phyloP scores from a whole-genome alignment of 2,888 invertebrate genomes.

The Drosophila atripex region DNA sequence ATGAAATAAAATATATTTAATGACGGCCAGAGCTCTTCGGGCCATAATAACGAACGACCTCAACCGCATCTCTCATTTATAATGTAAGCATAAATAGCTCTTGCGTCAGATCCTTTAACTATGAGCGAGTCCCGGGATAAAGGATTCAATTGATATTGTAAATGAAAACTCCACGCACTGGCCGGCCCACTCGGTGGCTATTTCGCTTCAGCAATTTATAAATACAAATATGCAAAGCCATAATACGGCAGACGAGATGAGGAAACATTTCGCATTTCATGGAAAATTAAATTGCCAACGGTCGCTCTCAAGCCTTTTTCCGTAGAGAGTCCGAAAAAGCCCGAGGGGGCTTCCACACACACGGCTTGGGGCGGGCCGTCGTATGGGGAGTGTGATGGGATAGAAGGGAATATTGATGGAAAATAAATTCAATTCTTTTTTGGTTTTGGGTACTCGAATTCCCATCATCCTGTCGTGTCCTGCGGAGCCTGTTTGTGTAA shows the following conservation, averaged over 20 bases:
- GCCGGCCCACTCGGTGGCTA: conserved; percentile 17
- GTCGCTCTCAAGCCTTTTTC: conserved; percentile 59
- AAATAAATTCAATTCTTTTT: conserved; percentile 58
- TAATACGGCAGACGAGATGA: conserved; percentile 17
- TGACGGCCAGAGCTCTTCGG: conserved; percentile 12
- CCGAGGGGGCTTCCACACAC: conserved; percentile 16
- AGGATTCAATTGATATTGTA: conserved; percentile 64
- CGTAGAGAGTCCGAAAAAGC: conserved; percentile 1
- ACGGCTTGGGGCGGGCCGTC: neutral
- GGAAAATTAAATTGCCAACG: conserved; percentile 71
- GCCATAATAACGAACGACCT: neutral
- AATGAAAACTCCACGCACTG: conserved; percentile 55
- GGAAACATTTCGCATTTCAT: conserved; percentile 58
- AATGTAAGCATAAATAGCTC: conserved; percentile 57
- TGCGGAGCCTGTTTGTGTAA: conserved; percentile 35
- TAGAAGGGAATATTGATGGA: conserved; percentile 52
- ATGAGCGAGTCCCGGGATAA: conserved; percentile 43
- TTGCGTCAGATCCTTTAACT: conserved; percentile 32
- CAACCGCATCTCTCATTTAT: conserved; percentile 23
- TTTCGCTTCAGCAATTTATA: conserved; percentile 53
- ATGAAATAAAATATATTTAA: conserved; percentile 33
- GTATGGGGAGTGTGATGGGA: conserved; percentile 1
- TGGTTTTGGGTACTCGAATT: neutral
- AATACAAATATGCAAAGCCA: conserved; percentile 54
- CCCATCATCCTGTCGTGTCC: conserved; percentile 2